Base-by-base conservation (phyloP, 2,797 vertebrate genomes). In the Gila robusta region DNA sequence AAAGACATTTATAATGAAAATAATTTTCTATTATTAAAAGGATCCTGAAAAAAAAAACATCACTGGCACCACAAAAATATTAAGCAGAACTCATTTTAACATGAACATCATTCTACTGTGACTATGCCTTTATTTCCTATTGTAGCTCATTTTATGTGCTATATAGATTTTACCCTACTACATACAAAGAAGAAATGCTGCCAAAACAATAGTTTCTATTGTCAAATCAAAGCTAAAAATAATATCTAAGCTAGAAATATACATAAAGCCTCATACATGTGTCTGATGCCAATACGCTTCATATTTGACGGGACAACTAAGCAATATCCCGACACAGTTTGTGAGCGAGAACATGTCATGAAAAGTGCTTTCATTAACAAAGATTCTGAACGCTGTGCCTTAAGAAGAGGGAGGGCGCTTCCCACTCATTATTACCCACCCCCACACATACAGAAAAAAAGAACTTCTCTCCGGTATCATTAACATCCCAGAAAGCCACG, bases 361-460 rank as follows among this genome's bases (percentile, higher is more conserved):
- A 49, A 85, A 47, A 86, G 79, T 39, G 28, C 32, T 66, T 81
- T 88, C 59, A 87, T 85, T 80, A 89, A 86, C 86, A 89, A 88
- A 88, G 77, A 84, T 79, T 83, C n/a, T 86, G 76, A 79, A 88
- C 44, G 28, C 32, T 44, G 47, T 67, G 73, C 26, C 39, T 73
- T 11, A 28, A 1, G 23, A 56, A 17, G 69, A 21, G 16, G 5
- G n/a, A 72, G 37, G 49, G 23, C 23, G 19, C 66, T 59, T 56
- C 76, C 64, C 66, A 49, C 41, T 54, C 83, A 70, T 47, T 39
- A 70, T 47, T 39, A 32, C 26, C 37, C 74, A 41, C 32, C 35
- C 23, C 52, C 62, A 78, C 74, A 85, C 19, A 79, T 4, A 52
- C 5, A 82, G 5, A 82, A 9, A 71, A 54, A 39, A 84, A 54